phyloP scores from a whole-genome alignment of 2,888 invertebrate genomes.

The Marasmarcha lunaedactyla region DNA sequence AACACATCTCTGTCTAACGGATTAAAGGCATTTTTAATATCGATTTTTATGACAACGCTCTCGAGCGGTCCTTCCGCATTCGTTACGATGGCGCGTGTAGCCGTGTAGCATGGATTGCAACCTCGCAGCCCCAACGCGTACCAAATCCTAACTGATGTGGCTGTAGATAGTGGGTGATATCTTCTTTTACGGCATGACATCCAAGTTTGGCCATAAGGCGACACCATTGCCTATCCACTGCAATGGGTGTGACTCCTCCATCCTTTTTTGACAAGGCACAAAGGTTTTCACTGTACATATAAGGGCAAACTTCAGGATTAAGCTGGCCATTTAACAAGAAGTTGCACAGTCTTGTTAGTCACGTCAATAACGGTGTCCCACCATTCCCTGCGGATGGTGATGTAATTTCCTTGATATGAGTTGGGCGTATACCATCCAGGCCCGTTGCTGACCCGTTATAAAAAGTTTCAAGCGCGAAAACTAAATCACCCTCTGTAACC shows the following conservation, averaged over 20 bases:
- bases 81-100: background rate
- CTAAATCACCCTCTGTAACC: slow-evolving; percentile 2
- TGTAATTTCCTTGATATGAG: slow-evolving; percentile 6
- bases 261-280: slow-evolving; percentile 5
- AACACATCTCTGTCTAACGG: slow-evolving; percentile 4
- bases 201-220: slow-evolving; percentile 4
- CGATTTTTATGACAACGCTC: slow-evolving; percentile 6
- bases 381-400: slow-evolving; percentile 1
- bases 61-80: background rate
- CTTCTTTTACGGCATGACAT: slow-evolving; percentile 3
- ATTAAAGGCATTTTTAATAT: slow-evolving; percentile 6
- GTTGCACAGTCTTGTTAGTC: slow-evolving; percentile 3
- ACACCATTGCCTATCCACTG: slow-evolving; percentile 1
- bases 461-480: slow-evolving; percentile 4
- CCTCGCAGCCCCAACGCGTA: slow-evolving; percentile 5
- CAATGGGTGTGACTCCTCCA: slow-evolving; percentile 8
- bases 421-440: slow-evolving; percentile 8
- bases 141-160: no score
- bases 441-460: slow-evolving; percentile 10
- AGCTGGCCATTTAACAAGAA: slow-evolving; percentile 4
- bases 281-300: slow-evolving; percentile 3
- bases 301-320: slow-evolving; percentile 3
- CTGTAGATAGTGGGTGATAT: background rate
- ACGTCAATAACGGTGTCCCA: background rate
- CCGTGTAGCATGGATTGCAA: slow-evolving; percentile 3